Conservation (phyloP, 2,888 invertebrate genomes). For the Diarsia brunnea region DNA sequence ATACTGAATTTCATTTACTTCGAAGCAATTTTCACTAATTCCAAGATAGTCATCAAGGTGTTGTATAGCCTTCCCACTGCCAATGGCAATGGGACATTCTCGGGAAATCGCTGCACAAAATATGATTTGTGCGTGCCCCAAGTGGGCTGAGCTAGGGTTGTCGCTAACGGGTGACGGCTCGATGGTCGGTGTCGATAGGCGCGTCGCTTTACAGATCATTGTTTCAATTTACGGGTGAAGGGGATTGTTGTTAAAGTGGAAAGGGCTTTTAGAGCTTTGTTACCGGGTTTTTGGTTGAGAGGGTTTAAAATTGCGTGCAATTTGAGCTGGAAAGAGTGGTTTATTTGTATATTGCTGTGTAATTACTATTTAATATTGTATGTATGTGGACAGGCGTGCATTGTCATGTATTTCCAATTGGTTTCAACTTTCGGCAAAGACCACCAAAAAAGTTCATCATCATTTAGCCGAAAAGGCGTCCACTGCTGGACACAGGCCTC, state of each 20-base stretch:
- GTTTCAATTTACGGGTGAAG: constrained; percentile 25
- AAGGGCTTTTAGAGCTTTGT: background rate
- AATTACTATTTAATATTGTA: background rate
- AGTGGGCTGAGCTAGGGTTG: constrained; percentile 22
- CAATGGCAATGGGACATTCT: constrained; percentile 31
- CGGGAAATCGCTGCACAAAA: constrained; percentile 34
- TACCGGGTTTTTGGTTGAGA: background rate
- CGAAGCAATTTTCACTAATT: background rate
- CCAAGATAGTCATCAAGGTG: background rate
- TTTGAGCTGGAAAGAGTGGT: background rate
- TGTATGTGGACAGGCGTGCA: background rate
- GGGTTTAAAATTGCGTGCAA: background rate
- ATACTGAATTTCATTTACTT: background rate
- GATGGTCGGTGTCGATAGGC: constrained; percentile 9
- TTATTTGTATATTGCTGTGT: background rate
- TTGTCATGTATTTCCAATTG: background rate
- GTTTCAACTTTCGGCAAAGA: background rate
- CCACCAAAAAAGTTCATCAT: background rate
- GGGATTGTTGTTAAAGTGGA: constrained; percentile 11
- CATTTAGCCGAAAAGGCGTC: no score
- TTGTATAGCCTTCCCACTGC: background rate
- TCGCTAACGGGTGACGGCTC: constrained; percentile 14
- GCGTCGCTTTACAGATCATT: constrained; percentile 22
- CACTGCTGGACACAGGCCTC: no score
- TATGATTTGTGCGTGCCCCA: constrained; percentile 48